Base-by-base conservation (phyloP, 1,140 invertebrate genomes). In the Penaeus chinensis region DNA sequence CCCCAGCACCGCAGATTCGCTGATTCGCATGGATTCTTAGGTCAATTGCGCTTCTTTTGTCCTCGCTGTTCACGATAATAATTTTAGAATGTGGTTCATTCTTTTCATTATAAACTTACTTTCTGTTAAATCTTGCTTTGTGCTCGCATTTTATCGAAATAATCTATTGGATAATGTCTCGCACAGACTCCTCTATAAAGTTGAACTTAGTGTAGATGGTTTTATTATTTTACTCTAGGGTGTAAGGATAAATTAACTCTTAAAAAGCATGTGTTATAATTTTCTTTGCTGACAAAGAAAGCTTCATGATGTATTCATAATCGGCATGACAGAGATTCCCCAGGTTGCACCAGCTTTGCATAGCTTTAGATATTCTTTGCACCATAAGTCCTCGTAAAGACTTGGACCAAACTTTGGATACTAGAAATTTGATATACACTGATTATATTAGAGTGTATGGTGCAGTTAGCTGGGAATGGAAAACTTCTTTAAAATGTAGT, bases 21-120 rank as follows among this genome's bases (percentile, higher is more conserved):
- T 82, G 63, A 82, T 69, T 79, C 42, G 77, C 77, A 79, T 79
- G 84, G 84, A 85, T 79, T 79, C 77, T 42, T 85, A 42, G 77
- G 84, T 85, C 84, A 27, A 63, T 65, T 85, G 77, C 60, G 84
- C 84, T 85, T 80, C 62, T 80, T 85, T 80, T 80, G 61, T 65
- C 47, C 47, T 42, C 47, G n/a, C 78, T 78, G 42, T 66, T 79
- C 24, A 63, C 27, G 37, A 24, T n/a, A 54, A 66, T 80, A 66
- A 79, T 77, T 79, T 74, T 42, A 27, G 47, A 37, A 47, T 37
- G 62, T 24, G 63, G 42, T 69, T 63, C 16, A 66, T 69, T 69
- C 47, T 82, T 4, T 69, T 11, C 54, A 54, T 54, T 11, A 54
- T 54, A 54, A 54, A 54, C 54, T 54, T 54, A 54, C 54, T 8